Percentiles rank a stretch among this genome's conserved stretches.
These are phyloP conservation scores for Perizoma flavofasciatum DNA, from an alignment of 2,888 invertebrate species.

Conservation along the genomic window DNA sequence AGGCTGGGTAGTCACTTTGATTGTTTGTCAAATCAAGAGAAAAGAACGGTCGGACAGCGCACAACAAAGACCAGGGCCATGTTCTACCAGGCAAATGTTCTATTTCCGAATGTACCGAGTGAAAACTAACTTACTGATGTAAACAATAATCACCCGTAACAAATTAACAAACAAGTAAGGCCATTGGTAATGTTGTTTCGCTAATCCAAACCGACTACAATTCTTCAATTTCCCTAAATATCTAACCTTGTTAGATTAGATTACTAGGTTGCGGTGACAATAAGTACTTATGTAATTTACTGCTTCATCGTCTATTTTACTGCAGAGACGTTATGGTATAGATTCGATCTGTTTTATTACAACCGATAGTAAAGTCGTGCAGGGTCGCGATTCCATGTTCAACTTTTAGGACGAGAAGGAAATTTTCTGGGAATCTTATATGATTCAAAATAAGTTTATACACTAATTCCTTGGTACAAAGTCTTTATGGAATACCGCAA, in stretches of 20 bases:
- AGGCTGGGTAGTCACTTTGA: no score
- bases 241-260: conserved; percentile 16
- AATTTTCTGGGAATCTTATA: no score
- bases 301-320: conserved; percentile 15
- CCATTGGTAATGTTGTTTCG: conserved; percentile 16
- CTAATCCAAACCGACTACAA: conserved; percentile 6
- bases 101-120: no score
- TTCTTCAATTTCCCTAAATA: conserved; percentile 6
- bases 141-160: conserved; percentile 14
- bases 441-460: no score
- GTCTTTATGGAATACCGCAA: no score
- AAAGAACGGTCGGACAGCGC: no score
- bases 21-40: no score
- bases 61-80: no score
- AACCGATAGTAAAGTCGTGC: neutral
- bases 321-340: conserved; percentile 8
- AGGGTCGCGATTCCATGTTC: no score
- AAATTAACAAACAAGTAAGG: conserved; percentile 18
- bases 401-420: no score
- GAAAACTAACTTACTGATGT: neutral
- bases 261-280: conserved; percentile 17
- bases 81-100: no score
- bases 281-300: conserved; percentile 24
- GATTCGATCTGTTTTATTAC: conserved; percentile 17
- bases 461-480: no score